Base-by-base conservation (phyloP, 2,888 invertebrate genomes). In the Cryptophagus acutangulus region DNA sequence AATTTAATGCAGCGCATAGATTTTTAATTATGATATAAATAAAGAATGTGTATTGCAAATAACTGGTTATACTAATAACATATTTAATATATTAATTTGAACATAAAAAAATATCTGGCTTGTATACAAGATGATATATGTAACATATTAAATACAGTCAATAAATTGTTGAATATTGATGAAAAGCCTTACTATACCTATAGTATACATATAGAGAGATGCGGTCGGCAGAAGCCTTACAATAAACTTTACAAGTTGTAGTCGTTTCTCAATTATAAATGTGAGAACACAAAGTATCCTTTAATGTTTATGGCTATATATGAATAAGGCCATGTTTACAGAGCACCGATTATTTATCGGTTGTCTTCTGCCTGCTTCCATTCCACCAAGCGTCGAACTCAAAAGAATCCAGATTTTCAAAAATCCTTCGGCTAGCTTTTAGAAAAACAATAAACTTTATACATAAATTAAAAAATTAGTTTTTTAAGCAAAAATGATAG, bases 161-260 rank as follows among this genome's bases (percentile, higher is more conserved):
- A 59, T 59, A 58, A 60, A 59, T 61, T 54, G 48, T 48, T 53
- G 54, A 57, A 59, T 59, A 61, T 59, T 58, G 61, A 61, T 59
- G 61, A 57, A 58, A 57, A 57, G 54, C 47, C n/a, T n/a, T n/a
- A n/a, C n/a, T n/a, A n/a, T n/a, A n/a, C n/a, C n/a, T n/a, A n/a
- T n/a, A n/a, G n/a, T n/a, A n/a, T n/a, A n/a, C n/a, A 20, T 15
- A 9, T 25, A 24, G 12, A 3, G 8, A 20, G 18, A 52, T 48
- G 53, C 55, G 57, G 56, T 57, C 61, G 59, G 62, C 62, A 63
- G 62, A 61, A 62, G 62, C 63, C 59, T 56, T 58, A 61, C 59
- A 63, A 64, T 64, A 64, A 64, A 63, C 62, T 62, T 60, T 61
- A 62, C 62, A 63, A 61, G 45, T 61, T 62, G 62, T 62, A 62